Base-by-base conservation (phyloP, 1,140 invertebrate species). In the Habropoda laboriosa region DNA sequence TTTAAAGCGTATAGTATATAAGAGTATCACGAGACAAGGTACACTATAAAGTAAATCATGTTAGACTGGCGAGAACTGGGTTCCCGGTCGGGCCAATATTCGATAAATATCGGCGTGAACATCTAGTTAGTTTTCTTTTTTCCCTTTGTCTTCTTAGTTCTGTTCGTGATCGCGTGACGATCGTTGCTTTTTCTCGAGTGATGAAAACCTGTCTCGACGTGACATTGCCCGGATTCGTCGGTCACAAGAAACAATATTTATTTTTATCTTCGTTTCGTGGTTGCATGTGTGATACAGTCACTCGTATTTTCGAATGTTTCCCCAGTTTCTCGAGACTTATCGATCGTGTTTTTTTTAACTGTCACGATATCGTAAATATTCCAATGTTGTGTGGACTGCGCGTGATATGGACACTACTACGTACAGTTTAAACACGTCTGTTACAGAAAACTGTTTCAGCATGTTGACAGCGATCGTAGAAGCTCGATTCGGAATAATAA, bases 51-150 rank as follows among this genome's bases (percentile, higher is more conserved):
- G 21, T 86, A 86, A 86, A 75, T 90, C 89, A 89, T 86, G 63
- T 88, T 89, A 91, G 87, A 87, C 91, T 92, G 91, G 91, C 92
- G 85, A 92, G 87, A 92, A 79, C 83, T 90, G 89, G 91, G 91
- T 87, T 87, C 87, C 91, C 89, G 91, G 87, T 85, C 85, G 91
- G 91, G 88, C 90, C 90, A 93, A 93, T 93, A 93, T 93, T 92
- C 92, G 88, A 92, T 92, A 93, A 93, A 93, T 93, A 93, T 93
- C 92, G 91, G 92, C 89, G 88, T 88, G 71, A 83, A 68, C 45
- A 68, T 83, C 35, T 82, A 82, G 77, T 67, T 53, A 81, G 47
- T 63, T 51, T 16, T 80, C 45, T 27, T 64, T 51, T 63, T 51
- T 16, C 76, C 45, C 32, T 64, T 70, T 40, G 13, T 64, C 78